Base-by-base conservation (phyloP, 1,140 invertebrate species). In the Brachionus plicatilis region DNA sequence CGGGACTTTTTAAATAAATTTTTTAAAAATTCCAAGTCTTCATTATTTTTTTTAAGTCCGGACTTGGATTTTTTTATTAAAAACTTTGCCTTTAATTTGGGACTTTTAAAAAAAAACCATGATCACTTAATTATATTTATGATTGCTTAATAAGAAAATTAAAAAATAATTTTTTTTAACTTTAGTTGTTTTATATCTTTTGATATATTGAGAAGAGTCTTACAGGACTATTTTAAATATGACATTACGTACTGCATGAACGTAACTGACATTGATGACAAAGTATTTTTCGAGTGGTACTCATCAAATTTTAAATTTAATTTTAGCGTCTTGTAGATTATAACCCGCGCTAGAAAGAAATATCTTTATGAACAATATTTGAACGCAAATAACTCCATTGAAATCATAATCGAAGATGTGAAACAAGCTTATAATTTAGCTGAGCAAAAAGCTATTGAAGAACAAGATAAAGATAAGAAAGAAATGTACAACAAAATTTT, bases 231-330 rank as follows among this genome's bases (percentile, higher is more conserved):
- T 89, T 99, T 99, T 91, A 94, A 94, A 33, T 99, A 96, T 90
- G 93, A 99, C 89, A 92, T 99, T 37, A 90, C 94, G 45, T 99
- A 97, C 91, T 96, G 96, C 2, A 99, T 99, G 96, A 98, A 98
- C 88, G 95, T 99, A 85, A 93, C 97, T 14, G 97, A 99, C 90
- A 98, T 99, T 88, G 98, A 99, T 92, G 98, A 99, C 89, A 99
- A 99, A 88, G 91, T 92, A 88, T 86, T 75, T 43, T 20, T 20
- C 29, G 24, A 37, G 20, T 53, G 14, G 9, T 70, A 20, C 17
- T 27, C 45, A 29, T 11, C 11, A 75, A 45, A 60, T 65, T 84
- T 60, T 43, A 47, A 45, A 50, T 66, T 12, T 60, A 27, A 20
- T 53, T 33, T 45, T 20, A 20, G 33, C 50, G 1, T 37, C 14